Percentiles rank a stretch among this genome's conserved stretches.
Conservation (phyloP, 2,113 vertebrate species). For the Ctenomys sociabilis region DNA sequence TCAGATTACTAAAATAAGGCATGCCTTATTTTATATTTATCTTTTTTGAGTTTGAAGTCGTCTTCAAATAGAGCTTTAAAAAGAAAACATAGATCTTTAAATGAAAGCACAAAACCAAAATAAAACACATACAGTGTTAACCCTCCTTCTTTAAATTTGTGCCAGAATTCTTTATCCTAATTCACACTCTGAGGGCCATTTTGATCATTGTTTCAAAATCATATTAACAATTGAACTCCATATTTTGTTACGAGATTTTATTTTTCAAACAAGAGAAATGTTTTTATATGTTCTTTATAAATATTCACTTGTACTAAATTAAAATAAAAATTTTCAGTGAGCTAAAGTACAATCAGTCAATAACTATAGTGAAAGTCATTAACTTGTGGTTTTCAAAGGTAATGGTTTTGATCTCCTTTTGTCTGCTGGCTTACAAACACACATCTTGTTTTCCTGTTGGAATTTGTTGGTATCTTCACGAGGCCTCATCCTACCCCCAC, state of each 20-base stretch:
- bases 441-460: background rate
- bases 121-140: background rate
- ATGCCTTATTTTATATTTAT: background rate
- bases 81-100: no score
- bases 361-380: background rate
- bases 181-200: background rate
- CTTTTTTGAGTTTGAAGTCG: background rate
- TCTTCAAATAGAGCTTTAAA: no score
- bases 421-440: background rate
- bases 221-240: background rate
- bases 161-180: background rate
- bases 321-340: background rate
- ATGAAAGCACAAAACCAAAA: background rate
- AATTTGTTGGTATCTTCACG: no score
- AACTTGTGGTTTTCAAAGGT: background rate
- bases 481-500: no score
- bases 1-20: no score
- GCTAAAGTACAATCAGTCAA: background rate
- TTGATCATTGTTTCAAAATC: background rate
- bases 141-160: background rate
- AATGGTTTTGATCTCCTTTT: background rate
- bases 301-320: background rate
- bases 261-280: background rate
- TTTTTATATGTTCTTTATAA: background rate
- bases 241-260: background rate